Percentiles rank a stretch among this genome's conserved stretches.
Conservation (phyloP, 1,140 invertebrate genomes). For the Bombus pyrosoma region DNA sequence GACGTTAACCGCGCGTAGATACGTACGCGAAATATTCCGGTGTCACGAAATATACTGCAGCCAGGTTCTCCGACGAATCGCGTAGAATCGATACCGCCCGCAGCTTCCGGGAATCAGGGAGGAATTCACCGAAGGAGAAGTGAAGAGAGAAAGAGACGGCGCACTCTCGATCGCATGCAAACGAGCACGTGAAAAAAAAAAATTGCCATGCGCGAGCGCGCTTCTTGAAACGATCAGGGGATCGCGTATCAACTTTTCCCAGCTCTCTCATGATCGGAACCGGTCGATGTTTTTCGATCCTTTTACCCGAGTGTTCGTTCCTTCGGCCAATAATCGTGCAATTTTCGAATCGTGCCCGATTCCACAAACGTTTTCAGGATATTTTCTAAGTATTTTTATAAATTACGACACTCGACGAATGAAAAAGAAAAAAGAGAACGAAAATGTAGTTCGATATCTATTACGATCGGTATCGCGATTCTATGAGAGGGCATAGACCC, state of each 20-base stretch:
- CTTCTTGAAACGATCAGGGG: conserved; percentile 17
- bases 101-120: conserved; percentile 64
- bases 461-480: neutral
- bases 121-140: conserved; percentile 44
- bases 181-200: conserved; percentile 14
- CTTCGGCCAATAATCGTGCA: neutral
- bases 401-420: neutral
- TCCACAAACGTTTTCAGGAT: neutral
- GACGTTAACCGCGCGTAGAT: conserved; percentile 33
- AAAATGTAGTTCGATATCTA: neutral
- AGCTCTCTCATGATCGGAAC: conserved; percentile 14
- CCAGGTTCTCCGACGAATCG: conserved; percentile 46
- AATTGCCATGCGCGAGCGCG: neutral
- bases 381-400: conserved; percentile 41
- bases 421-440: neutral
- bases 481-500: neutral
- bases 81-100: conserved; percentile 65
- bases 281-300: neutral
- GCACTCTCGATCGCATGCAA: conserved; percentile 37
- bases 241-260: conserved; percentile 18
- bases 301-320: neutral
- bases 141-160: neutral
- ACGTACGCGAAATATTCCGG: conserved; percentile 15
- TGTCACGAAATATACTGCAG: conserved; percentile 44
- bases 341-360: neutral